These are phyloP conservation scores for Oreamnos americanus DNA, from an alignment of 2,113 vertebrate species.

Conservation along the genomic window DNA sequence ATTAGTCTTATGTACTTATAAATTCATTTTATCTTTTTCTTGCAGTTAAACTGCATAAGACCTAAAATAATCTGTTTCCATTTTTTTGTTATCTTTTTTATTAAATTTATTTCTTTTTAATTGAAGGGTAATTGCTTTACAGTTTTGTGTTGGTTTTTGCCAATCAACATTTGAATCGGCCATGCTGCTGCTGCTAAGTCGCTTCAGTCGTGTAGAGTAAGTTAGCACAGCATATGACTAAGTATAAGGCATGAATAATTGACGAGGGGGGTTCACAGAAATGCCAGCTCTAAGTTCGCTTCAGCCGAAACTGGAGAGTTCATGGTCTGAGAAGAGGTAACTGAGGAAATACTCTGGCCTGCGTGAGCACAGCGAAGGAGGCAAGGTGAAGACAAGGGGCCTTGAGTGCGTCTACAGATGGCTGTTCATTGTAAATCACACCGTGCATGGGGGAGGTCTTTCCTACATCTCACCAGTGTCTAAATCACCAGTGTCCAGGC, in stretches of 20 bases:
- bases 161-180: background rate
- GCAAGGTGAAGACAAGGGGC: background rate
- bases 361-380: background rate
- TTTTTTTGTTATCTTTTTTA: background rate
- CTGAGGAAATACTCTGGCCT: background rate
- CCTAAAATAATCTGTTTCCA: background rate
- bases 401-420: background rate
- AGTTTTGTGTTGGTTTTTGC: background rate
- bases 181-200: background rate
- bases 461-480: background rate
- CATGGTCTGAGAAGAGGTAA: background rate
- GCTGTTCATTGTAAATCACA: background rate
- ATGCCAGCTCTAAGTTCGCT: background rate
- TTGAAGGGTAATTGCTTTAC: background rate
- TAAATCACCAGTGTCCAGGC: background rate
- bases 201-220: background rate
- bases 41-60: background rate
- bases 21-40: background rate
- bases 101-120: background rate
- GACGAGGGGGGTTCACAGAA: background rate
- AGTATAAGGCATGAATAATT: background rate
- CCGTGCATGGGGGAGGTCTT: background rate
- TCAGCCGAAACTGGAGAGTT: background rate
- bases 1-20: background rate
- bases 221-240: slow-evolving; percentile 18